A percentile compares a stretch with the other conserved stretches of the same genome.
These are phyloP conservation scores for Cichladusa arquata DNA, from an alignment of 2,113 vertebrate species.

Conservation along the genomic window DNA sequence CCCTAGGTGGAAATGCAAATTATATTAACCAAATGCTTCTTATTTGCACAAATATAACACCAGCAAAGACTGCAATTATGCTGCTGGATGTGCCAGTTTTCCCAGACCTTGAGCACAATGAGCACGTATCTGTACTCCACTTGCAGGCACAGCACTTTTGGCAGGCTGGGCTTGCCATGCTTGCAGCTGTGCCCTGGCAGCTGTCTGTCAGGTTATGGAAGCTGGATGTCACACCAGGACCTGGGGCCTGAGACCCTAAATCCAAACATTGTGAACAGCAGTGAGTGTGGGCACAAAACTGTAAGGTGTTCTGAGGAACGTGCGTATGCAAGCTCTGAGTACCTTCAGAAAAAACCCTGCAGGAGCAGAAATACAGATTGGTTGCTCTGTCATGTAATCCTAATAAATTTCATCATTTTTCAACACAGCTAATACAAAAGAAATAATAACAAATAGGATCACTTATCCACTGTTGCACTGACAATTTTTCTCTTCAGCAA, in stretches of 20 bases:
- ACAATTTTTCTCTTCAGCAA: background rate
- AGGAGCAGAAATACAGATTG: background rate
- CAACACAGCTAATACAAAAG: background rate
- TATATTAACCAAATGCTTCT: background rate
- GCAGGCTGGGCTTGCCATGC: background rate
- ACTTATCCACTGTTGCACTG: background rate
- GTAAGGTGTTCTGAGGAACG: background rate
- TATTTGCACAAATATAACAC: background rate
- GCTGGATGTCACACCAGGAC: background rate
- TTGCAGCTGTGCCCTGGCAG: background rate
- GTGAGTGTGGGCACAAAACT: background rate
- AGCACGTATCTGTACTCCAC: fast-evolving
- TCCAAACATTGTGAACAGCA: background rate
- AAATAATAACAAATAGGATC: background rate
- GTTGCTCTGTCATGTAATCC: background rate
- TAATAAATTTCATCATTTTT: background rate
- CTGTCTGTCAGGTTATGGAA: background rate
- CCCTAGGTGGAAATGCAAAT: background rate
- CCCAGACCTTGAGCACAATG: background rate
- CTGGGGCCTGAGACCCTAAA: background rate
- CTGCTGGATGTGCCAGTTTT: background rate
- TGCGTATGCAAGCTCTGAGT: background rate
- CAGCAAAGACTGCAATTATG: background rate
- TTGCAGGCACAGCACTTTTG: fast-evolving
- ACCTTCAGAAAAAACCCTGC: background rate